These are phyloP conservation scores for Nomada lathburiana DNA, from an alignment of 2,888 invertebrate genomes.

Conservation along the genomic window DNA sequence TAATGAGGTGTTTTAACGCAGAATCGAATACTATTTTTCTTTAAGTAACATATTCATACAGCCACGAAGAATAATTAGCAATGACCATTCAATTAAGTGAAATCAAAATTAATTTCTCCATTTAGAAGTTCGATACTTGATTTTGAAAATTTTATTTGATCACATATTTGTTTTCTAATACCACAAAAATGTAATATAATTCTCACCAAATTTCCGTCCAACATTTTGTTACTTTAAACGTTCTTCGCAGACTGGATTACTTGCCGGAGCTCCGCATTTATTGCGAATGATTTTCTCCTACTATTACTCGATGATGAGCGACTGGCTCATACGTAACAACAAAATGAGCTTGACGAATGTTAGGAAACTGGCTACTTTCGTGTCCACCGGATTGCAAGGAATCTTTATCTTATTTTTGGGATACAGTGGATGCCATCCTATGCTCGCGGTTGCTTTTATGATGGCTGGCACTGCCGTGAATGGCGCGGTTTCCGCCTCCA, in stretches of 20 bases:
- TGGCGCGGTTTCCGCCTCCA: conserved; percentile 89
- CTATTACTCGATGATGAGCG: conserved; percentile 86
- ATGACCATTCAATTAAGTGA: no score
- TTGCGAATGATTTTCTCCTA: conserved; percentile 87
- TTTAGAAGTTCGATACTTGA: no score
- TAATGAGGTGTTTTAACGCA: no score
- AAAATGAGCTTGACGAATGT: conserved; percentile 87
- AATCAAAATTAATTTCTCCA: no score
- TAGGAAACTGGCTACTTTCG: conserved; percentile 87
- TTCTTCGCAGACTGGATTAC: conserved; percentile 86
- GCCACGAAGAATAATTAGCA: no score
- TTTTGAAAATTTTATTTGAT: no score
- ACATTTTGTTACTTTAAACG: background rate
- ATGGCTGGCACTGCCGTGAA: conserved; percentile 88
- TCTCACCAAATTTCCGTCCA: background rate
- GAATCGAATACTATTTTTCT: no score
- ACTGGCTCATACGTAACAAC: conserved; percentile 86
- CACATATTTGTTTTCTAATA: background rate
- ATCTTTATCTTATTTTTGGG: conserved; percentile 87
- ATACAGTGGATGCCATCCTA: conserved; percentile 87
- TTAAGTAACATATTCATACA: no score
- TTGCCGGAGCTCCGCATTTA: conserved; percentile 88
- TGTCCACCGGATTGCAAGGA: conserved; percentile 88
- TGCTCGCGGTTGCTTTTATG: conserved; percentile 87
- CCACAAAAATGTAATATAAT: background rate